Base-by-base conservation (phyloP, 2,888 invertebrate genomes). In the Drosophila sordidula region DNA sequence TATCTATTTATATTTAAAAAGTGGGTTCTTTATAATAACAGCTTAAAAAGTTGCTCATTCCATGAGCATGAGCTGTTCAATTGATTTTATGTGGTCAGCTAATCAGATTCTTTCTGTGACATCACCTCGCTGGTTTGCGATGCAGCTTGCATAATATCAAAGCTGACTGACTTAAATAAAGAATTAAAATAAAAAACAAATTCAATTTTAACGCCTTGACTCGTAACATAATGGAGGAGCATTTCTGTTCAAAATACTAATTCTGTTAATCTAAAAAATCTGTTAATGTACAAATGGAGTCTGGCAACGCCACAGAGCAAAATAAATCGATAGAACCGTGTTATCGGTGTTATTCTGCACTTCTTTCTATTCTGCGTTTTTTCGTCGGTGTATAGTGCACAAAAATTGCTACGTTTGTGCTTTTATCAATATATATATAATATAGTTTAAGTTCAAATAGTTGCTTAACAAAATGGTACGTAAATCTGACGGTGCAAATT, bases 361-460 rank as follows among this genome's bases (percentile, higher is more conserved):
- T 68, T 78, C 61, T 57, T 67, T 59, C 26, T 78, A 39, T 67
- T 74, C 61, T 58, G 75, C 65, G 61, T 71, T 78, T 78, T 75
- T 75, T 68, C 75, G 58, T 78, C 65, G 55, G 70, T 81, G 75
- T 77, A 74, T 67, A 85, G 70, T 70, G 80, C 70, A 77, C 62
- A 65, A 59, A 58, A 58, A 32, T 50, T 62, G 39, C 58, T 65
- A 46, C 44, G 36, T 47, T 76, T 71, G 54, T 51, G 61, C 62
- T 73, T 46, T 55, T 52, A 44, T 34, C 4, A 12, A 34, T 34
- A 34, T 34, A 34, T 34, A 6, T 34, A 12, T 47, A 39, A 68
- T 46, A 61, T 76, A 83, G 71, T 29, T 74, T 83, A 78, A 71
- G 78, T 57, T 56, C 29, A 68, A 67, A 58, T 74, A 74, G 66